Evolutionary conservation across 2,113 vertebrate genomes (phyloP), one percentile per base, ranked within the genome.

Genomic region (Salvator merianae): DNA sequence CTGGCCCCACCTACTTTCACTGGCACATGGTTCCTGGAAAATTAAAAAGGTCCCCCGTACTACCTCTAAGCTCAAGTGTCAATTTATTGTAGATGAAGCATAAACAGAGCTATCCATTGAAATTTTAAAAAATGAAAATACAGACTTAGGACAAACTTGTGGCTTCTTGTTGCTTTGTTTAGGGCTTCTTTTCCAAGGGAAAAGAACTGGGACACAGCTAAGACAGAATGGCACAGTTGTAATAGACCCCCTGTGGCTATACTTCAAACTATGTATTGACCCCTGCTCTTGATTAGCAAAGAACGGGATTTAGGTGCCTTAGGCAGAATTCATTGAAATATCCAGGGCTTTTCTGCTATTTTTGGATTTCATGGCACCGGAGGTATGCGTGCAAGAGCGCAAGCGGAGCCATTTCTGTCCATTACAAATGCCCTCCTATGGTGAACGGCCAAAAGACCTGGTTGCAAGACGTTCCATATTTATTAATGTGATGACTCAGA

Each of bases 401-500:
- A 3, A 50, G 47, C 72, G 36, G 0, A 68, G 79, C 0, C 26
- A 70, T 75, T 43, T 65, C 63, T 47, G 40, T 73, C 0, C 4
- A 50, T 62, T 32, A 40, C 40, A 79, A 22, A n/a, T 84, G 81
- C 68, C 50, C 72, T 77, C 26, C 1, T 72, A 66, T 30, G 0
- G 2, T 83, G 66, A 10, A 30, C 40, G 82, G 2, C 43, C 34
- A 2, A 38, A 4, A 6, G 34, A 63, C 22, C 0, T 81, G 82
- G 62, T 34, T 40, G 26, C 1, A 2, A 0, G 30, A 0, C 0
- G 36, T 30, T 36, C 0, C 34, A 6, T 0, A 0, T 34, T 12
- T 38, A 26, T 77, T 20, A 74, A 4, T 0, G 2, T 12, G 65
- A 63, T 0, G 1, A 77, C 0, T 4, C 28, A 66, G 28, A 81